These are phyloP conservation scores for Bombyx mori DNA, from an alignment of 1,140 invertebrate species.

Conservation along the genomic window DNA sequence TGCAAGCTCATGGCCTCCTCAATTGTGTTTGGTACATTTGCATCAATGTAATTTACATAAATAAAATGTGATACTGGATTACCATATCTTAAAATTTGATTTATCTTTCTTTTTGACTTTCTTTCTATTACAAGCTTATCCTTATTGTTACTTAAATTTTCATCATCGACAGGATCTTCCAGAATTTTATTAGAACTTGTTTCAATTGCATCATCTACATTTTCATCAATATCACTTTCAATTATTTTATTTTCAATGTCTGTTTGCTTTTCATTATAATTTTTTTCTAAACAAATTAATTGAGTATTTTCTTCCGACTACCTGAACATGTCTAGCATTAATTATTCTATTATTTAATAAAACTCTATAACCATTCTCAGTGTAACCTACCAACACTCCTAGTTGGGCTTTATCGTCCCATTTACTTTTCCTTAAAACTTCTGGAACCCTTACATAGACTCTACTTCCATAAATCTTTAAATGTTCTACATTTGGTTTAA, in stretches of 20 bases:
- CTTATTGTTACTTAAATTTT: too few relatives aligned
- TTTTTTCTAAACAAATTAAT: slow-evolving; percentile 29
- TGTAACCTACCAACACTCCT: slow-evolving; percentile 26
- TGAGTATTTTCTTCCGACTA: slow-evolving; percentile 27
- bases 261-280: slow-evolving; percentile 16
- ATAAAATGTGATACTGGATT: background rate
- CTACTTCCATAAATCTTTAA: slow-evolving; percentile 37
- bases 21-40: slow-evolving; percentile 25
- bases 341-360: slow-evolving; percentile 27
- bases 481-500: slow-evolving; percentile 35
- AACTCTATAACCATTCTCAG: slow-evolving; percentile 25
- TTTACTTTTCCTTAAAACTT: slow-evolving; percentile 35
- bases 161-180: too few relatives aligned
- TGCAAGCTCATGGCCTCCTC: slow-evolving; percentile 32
- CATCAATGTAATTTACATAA: slow-evolving; percentile 20
- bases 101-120: too few relatives aligned
- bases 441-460: slow-evolving; percentile 38
- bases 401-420: slow-evolving; percentile 36
- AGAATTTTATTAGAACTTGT: too few relatives aligned
- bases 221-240: slow-evolving; percentile 12
- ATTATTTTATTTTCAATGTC: slow-evolving; percentile 6
- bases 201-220: slow-evolving; percentile 1
- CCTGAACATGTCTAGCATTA: slow-evolving; percentile 27
- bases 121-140: too few relatives aligned
- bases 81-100: too few relatives aligned